Percentiles rank a stretch among this genome's conserved stretches.
Evolutionary conservation across 2,797 vertebrate species (phyloP).

Genomic region (Prunella strophiata): DNA sequence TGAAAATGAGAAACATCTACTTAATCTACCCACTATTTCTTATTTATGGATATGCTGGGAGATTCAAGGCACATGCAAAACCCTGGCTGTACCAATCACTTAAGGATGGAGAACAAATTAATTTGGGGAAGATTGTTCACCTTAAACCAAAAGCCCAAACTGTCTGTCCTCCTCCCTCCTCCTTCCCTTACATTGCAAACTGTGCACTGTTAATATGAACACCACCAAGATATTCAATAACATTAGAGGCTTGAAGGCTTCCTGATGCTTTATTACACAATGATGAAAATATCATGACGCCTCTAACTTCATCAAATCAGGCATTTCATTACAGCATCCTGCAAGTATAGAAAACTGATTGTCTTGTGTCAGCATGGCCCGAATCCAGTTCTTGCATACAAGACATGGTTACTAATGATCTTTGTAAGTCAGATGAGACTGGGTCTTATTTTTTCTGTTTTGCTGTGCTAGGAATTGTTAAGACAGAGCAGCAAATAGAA

Average conservation of each 20-base stretch:
- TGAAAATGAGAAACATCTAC: neutral
- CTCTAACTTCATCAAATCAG: conserved; percentile 55
- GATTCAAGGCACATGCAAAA: neutral
- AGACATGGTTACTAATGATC: conserved; percentile 49
- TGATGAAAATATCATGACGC: conserved; percentile 32
- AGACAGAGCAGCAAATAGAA: conserved; percentile 19
- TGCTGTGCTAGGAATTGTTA: conserved; percentile 14
- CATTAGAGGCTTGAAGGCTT: conserved; percentile 36
- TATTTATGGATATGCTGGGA: neutral
- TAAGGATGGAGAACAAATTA: neutral
- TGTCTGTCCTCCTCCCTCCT: rapidly evolving
- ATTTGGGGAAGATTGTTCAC: neutral
- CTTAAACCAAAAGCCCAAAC: neutral
- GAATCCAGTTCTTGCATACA: conserved; percentile 22
- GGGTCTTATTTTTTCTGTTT: conserved; percentile 39
- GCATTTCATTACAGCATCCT: conserved; percentile 32
- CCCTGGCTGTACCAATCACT: neutral
- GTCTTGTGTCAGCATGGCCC: conserved; percentile 28
- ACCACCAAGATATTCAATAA: neutral
- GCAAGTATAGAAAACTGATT: conserved; percentile 29
- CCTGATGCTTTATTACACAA: conserved; percentile 45
- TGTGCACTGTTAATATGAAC: neutral
- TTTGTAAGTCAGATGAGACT: conserved; percentile 40
- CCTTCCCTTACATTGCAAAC: neutral
- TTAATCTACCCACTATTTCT: neutral